phyloP scores from a whole-genome alignment of 2,797 vertebrate species.

The Rhadinocentrus ornatus region DNA sequence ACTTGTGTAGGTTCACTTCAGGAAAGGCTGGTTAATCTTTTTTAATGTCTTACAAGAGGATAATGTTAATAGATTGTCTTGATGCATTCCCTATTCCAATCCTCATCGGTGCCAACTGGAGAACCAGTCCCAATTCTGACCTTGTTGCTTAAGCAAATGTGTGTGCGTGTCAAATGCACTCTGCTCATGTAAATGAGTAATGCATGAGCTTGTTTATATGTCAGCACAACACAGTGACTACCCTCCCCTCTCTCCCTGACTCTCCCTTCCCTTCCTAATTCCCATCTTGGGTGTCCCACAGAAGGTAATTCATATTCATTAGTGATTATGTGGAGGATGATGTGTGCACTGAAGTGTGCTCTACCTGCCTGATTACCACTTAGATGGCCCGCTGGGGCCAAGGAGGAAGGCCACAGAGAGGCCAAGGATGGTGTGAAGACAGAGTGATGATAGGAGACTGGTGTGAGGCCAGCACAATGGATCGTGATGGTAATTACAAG shows the following conservation, averaged over 20 bases:
- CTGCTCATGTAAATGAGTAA: conserved; percentile 72
- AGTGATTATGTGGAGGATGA: conserved; percentile 77
- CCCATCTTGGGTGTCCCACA: conserved; percentile 70
- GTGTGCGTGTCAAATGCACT: conserved; percentile 53
- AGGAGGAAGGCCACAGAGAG: conserved; percentile 51
- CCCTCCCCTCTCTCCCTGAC: conserved; percentile 8
- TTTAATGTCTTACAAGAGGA: background rate
- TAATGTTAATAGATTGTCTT: conserved; percentile 3
- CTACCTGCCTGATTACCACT: conserved; percentile 85
- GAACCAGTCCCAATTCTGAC: conserved; percentile 50
- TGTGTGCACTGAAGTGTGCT: conserved; percentile 81
- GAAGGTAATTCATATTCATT: conserved; percentile 86
- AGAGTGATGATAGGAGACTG: conserved; percentile 47
- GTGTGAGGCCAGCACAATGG: conserved; percentile 52
- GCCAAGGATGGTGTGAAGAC: conserved; percentile 54
- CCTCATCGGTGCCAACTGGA: conserved; percentile 1
- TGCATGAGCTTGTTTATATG: conserved; percentile 76
- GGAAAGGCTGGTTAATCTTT: background rate
- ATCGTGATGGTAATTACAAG: conserved; percentile 76
- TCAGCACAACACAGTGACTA: conserved; percentile 66
- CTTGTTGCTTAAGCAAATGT: conserved; percentile 51
- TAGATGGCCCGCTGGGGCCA: conserved; percentile 65
- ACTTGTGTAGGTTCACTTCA: background rate
- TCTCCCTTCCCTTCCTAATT: conserved; percentile 32
- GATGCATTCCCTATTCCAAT: conserved; percentile 6